Evolutionary conservation across 2,113 vertebrate species (phyloP).

Genomic region (Terrapene triunguis): DNA sequence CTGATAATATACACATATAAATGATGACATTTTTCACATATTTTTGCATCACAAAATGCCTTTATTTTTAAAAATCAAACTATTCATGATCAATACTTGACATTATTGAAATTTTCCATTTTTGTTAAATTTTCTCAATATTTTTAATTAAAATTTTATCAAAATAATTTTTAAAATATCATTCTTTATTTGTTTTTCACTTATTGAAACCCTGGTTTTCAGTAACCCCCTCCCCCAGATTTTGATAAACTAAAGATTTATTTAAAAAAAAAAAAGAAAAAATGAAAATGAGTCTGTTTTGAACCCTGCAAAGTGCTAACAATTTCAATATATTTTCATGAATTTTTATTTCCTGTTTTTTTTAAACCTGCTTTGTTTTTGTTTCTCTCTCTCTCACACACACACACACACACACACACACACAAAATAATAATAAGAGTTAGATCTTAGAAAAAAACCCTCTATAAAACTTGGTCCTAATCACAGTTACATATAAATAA

Average conservation of each 20-base stretch:
- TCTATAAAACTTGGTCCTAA: neutral
- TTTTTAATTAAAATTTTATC: neutral
- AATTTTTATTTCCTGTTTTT: neutral
- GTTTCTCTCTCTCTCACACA: too few species aligned
- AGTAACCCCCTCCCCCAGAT: neutral
- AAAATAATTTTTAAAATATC: neutral
- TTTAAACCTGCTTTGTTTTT: neutral
- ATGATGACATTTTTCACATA: neutral
- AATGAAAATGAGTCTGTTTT: neutral
- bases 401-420: neutral
- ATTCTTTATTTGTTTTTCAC: neutral
- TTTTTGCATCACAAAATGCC: neutral
- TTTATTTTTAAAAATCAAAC: neutral
- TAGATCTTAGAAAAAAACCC: neutral
- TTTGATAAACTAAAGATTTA: neutral
- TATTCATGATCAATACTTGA: neutral
- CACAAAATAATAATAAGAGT: neutral
- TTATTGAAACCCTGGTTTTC: neutral
- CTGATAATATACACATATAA: neutral
- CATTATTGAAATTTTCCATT: neutral
- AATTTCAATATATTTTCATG: neutral
- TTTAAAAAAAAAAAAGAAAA: neutral
- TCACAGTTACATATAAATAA: neutral
- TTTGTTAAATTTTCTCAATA: neutral
- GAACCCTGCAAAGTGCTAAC: neutral